Percentiles rank a stretch among this genome's conserved stretches.
Conservation (phyloP, 2,113 vertebrate genomes). For the Sinocyclocheilus maitianheensis region DNA sequence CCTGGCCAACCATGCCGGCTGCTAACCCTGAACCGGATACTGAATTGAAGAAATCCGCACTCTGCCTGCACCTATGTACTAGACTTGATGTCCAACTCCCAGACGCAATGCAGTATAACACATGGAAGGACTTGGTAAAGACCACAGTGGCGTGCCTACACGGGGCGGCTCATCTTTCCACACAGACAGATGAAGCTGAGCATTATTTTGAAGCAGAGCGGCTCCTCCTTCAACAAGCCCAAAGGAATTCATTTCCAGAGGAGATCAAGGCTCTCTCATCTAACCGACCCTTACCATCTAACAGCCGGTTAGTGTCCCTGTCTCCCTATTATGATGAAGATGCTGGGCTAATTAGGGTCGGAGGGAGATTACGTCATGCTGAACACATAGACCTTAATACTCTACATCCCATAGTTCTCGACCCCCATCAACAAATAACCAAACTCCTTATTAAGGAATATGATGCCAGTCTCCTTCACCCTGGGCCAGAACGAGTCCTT, state of each 20-base stretch:
- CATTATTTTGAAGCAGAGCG: too few relatives aligned
- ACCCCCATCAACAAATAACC: background rate
- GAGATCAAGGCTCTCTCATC: background rate
- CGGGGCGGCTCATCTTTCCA: background rate
- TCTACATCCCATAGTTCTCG: background rate
- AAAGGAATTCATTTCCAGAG: background rate
- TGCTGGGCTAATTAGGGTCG: background rate
- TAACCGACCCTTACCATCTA: background rate
- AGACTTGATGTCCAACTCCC: background rate
- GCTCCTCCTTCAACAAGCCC: background rate
- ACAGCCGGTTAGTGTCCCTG: background rate
- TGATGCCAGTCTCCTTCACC: background rate
- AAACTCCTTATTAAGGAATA: conserved; percentile 26
- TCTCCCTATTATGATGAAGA: background rate
- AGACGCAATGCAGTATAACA: background rate
- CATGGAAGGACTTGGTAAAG: background rate
- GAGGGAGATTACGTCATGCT: background rate
- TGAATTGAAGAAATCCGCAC: background rate
- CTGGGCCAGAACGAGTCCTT: background rate
- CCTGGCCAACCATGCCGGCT: background rate
- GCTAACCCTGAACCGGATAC: background rate
- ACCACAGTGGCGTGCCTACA: background rate
- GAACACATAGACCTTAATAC: background rate
- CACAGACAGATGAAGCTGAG: background rate
- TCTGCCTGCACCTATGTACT: background rate